Evolutionary conservation across 2,888 invertebrate species (phyloP).

Genomic region (Chymomyza fuscimana): DNA sequence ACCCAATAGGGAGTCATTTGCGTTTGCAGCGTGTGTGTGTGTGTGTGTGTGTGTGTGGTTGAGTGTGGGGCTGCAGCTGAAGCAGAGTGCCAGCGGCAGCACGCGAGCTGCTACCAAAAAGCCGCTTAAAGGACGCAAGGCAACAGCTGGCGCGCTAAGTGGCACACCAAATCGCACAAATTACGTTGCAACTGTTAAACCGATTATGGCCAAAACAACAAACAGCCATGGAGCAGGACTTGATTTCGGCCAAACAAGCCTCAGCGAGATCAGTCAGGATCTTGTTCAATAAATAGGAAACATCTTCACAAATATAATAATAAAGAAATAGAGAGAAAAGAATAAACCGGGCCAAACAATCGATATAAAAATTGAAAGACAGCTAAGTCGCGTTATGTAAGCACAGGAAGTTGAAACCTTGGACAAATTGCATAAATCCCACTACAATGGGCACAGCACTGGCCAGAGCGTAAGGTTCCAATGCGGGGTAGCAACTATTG

Average conservation of each 20-base stretch:
- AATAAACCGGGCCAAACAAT: conserved; percentile 1
- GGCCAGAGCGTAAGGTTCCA: conserved; percentile 19
- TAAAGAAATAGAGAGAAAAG: neutral
- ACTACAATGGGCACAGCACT: conserved; percentile 18
- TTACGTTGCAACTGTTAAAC: conserved; percentile 22
- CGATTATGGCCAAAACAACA: conserved; percentile 22
- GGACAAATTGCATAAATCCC: conserved; percentile 57
- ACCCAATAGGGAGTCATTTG: conserved; percentile 61
- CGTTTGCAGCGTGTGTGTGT: conserved; percentile 17
- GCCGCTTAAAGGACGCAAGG: conserved; percentile 40
- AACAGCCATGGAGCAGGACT: conserved; percentile 20
- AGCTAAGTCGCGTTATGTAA: conserved; percentile 42
- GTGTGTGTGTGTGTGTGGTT: too few species aligned
- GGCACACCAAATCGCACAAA: conserved; percentile 51
- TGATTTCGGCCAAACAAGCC: conserved; percentile 33
- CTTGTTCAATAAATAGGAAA: conserved; percentile 19
- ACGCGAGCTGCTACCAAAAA: conserved; percentile 30
- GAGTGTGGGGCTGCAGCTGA: conserved; percentile 12
- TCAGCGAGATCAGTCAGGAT: conserved; percentile 14
- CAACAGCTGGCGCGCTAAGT: conserved; percentile 46
- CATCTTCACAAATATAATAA: conserved; percentile 30
- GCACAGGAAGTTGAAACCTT: conserved; percentile 55
- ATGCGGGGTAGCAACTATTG: conserved; percentile 21
- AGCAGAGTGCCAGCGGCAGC: neutral
- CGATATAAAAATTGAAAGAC: conserved; percentile 8